phyloP scores from a whole-genome alignment of 2,888 invertebrate genomes.

The Agelastica alni region DNA sequence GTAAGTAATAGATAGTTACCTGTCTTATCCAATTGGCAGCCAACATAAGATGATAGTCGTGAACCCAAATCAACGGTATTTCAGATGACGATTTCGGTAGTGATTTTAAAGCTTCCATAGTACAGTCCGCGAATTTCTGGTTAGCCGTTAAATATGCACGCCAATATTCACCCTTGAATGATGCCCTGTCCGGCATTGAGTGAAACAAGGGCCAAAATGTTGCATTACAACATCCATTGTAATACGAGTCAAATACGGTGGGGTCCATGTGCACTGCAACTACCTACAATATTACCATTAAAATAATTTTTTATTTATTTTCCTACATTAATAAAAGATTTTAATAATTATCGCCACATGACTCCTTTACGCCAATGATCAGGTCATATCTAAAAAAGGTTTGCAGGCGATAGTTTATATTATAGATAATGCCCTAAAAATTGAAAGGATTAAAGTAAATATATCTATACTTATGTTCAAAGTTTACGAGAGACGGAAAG shows the following conservation, averaged over 20 bases:
- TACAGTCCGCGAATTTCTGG: conserved; percentile 80
- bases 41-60: conserved; percentile 93
- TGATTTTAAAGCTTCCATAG: conserved; percentile 68
- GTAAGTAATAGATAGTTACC: conserved; percentile 51
- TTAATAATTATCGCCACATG: no score
- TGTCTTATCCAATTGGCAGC: conserved; percentile 90
- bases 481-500: no score
- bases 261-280: conserved; percentile 80
- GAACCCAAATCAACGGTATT: conserved; percentile 85
- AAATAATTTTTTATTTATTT: no score
- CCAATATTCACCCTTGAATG: conserved; percentile 83
- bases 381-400: no score
- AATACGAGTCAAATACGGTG: conserved; percentile 80
- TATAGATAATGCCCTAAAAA: no score
- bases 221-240: conserved; percentile 91
- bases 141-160: conserved; percentile 78
- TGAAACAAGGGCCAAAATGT: conserved; percentile 93
- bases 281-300: conserved; percentile 67
- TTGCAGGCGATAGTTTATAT: no score
- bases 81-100: conserved; percentile 60
- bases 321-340: no score
- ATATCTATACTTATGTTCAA: no score
- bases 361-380: no score
- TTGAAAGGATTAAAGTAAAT: no score
- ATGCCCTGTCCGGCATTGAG: conserved; percentile 88